Conservation (phyloP, 1,140 invertebrate species). For the Leptinotarsa lineolata region DNA sequence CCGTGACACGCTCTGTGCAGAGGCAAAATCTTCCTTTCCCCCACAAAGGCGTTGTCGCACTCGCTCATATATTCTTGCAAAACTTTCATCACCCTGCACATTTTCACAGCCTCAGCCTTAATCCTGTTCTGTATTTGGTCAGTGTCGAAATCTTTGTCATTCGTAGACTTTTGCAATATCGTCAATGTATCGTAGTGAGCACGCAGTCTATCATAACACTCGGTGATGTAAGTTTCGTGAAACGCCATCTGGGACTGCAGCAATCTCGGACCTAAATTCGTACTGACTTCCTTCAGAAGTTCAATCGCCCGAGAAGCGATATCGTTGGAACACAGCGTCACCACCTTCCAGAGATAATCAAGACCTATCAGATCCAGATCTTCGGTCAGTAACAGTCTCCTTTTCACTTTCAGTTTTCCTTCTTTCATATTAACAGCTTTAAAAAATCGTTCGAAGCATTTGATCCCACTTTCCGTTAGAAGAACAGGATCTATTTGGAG, state of each 20-base stretch:
- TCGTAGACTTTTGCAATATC: conserved; percentile 58
- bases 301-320: conserved; percentile 90
- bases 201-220: conserved; percentile 86
- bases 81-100: conserved; percentile 93
- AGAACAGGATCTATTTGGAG: conserved; percentile 88
- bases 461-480: conserved; percentile 94
- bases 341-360: conserved; percentile 94
- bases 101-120: conserved; percentile 80
- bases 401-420: conserved; percentile 86
- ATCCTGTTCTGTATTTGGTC: conserved; percentile 59
- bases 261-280: conserved; percentile 86
- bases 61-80: conserved; percentile 94
- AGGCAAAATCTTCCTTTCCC: conserved; percentile 87
- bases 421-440: conserved; percentile 96
- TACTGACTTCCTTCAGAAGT: conserved; percentile 90
- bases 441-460: conserved; percentile 93
- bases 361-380: conserved; percentile 91
- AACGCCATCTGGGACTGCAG: conserved; percentile 76
- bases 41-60: conserved; percentile 90
- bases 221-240: conserved; percentile 88
- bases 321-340: conserved; percentile 86
- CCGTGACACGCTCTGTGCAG: conserved; percentile 87
- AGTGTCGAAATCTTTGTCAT: conserved; percentile 49
- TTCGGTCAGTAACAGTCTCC: conserved; percentile 78
- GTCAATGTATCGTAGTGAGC: conserved; percentile 78